Evolutionary conservation across 2,888 invertebrate genomes (phyloP).

Genomic region (Incurvaria masculella): DNA sequence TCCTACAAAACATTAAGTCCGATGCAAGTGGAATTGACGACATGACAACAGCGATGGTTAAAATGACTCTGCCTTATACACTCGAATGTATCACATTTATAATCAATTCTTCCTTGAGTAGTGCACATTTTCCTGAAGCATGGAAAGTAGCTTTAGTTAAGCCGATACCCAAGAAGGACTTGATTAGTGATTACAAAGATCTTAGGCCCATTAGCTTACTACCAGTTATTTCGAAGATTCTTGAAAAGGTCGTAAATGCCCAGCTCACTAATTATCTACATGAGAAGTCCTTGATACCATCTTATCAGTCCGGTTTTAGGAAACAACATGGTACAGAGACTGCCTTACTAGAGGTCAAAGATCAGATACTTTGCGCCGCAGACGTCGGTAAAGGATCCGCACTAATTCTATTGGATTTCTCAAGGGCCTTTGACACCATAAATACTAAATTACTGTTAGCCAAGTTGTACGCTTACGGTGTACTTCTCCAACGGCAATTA

Average conservation of each 20-base stretch:
- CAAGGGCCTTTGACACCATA: not conserved
- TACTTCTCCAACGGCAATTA: not conserved
- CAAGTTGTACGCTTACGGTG: not conserved
- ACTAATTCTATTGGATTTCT: not conserved
- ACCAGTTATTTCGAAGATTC: not conserved
- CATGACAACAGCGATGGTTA: not conserved
- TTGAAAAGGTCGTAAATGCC: not conserved
- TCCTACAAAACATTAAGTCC: not conserved
- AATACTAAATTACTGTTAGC: not conserved
- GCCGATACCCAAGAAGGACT: not conserved
- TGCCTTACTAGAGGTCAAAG: not conserved
- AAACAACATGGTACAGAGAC: not conserved
- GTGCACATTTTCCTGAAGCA: not conserved
- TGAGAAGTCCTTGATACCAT: not conserved
- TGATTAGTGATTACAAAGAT: not conserved
- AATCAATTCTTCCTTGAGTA: not conserved
- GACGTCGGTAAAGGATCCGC: not conserved
- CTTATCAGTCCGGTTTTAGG: not conserved
- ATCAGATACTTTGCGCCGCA: not conserved
- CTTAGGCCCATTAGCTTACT: not conserved
- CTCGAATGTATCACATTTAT: not conserved
- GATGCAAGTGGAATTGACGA: not conserved
- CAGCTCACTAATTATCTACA: not conserved
- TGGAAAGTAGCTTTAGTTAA: not conserved
- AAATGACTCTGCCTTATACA: not conserved